These are phyloP conservation scores for Cliona cf. orientalis DNA, from an alignment of 37 sponge, comb jelly and placozoan species.

Conservation along the genomic window DNA sequence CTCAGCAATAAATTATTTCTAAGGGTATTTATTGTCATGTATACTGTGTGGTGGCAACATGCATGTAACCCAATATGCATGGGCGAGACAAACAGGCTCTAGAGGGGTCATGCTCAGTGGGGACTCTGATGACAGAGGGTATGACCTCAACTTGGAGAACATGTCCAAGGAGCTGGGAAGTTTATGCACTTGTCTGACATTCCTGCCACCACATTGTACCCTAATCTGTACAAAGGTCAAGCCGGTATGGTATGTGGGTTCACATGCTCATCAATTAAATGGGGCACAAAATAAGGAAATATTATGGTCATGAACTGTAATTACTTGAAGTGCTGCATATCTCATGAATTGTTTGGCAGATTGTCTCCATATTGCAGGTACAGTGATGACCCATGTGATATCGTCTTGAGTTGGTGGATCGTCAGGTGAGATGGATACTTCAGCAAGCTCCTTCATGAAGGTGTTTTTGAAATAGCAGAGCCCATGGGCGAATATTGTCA, in stretches of 20 bases:
- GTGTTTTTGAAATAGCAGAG: constrained; percentile 63
- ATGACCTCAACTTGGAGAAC: no score
- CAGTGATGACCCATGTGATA: constrained; percentile 86
- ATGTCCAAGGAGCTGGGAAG: no score
- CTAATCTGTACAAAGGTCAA: no score
- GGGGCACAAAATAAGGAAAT: no score
- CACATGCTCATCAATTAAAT: no score
- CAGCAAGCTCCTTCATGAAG: constrained; percentile 56
- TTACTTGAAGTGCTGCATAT: constrained; percentile 69
- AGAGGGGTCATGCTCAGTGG: not conserved
- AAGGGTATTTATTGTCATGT: not conserved
- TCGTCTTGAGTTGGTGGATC: constrained; percentile 16
- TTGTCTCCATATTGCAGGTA: constrained; percentile 85
- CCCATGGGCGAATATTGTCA: constrained; percentile 67
- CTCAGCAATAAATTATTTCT: not conserved
- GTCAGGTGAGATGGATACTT: constrained; percentile 18
- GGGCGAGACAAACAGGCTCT: not conserved
- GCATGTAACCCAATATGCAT: not conserved
- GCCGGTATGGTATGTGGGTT: no score
- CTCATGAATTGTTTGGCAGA: constrained; percentile 87
- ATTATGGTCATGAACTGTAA: not conserved
- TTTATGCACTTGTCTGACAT: no score
- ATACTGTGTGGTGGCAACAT: not conserved
- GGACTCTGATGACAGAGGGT: no score
- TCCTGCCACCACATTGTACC: no score